Evolutionary conservation across 2,888 invertebrate genomes (phyloP).

Genomic region (Drosophila nr. perissopoda): DNA sequence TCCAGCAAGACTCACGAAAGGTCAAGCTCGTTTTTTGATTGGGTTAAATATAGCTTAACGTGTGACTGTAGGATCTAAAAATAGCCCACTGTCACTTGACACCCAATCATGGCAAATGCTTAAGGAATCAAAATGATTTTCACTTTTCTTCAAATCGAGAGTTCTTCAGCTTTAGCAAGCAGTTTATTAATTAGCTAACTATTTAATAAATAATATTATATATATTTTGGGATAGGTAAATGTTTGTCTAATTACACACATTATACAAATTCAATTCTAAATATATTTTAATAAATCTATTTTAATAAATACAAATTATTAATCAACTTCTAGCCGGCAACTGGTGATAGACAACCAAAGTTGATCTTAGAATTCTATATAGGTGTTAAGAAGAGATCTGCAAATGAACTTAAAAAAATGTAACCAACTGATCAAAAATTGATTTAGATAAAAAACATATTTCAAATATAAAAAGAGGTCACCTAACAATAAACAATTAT

Average conservation of each 20-base stretch:
- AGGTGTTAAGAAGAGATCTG: neutral
- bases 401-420: neutral
- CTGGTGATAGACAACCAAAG: neutral
- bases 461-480: neutral
- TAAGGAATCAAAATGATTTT: slow-evolving; percentile 1
- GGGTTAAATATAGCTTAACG: slow-evolving; percentile 56
- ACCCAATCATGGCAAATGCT: slow-evolving; percentile 21
- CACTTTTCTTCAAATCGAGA: neutral
- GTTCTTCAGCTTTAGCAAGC: neutral
- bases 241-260: neutral
- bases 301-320: neutral
- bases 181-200: neutral
- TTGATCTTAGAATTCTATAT: neutral
- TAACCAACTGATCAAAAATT: neutral
- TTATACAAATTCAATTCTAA: neutral
- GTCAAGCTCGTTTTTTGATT: slow-evolving; percentile 37
- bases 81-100: slow-evolving; percentile 31
- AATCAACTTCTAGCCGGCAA: neutral
- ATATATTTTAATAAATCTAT: neutral
- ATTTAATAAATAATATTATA: neutral
- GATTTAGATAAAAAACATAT: neutral
- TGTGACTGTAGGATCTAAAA: slow-evolving; percentile 43
- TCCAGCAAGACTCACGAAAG: slow-evolving; percentile 13
- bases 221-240: neutral
- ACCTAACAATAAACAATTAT: neutral